These are phyloP conservation scores for Augochlora pura DNA, from an alignment of 1,140 invertebrate species.

Conservation along the genomic window DNA sequence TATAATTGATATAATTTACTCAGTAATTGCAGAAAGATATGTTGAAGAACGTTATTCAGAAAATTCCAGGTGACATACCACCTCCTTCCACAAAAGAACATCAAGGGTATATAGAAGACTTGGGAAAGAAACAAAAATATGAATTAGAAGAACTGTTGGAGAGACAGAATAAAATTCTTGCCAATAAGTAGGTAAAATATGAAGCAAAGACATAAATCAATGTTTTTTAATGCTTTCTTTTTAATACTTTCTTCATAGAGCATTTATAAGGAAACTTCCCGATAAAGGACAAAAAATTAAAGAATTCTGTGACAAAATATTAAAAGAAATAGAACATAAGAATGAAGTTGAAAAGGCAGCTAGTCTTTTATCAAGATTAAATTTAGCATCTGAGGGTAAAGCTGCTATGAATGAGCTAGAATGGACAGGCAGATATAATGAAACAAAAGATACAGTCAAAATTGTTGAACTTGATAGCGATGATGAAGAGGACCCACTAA, in stretches of 20 bases:
- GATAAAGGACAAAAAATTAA: constrained; percentile 86
- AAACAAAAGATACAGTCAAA: constrained; percentile 57
- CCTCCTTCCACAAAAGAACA: constrained; percentile 65
- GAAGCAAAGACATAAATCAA: background rate
- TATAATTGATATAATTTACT: background rate
- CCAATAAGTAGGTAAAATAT: constrained; percentile 77
- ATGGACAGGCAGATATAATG: constrained; percentile 83
- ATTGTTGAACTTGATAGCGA: constrained; percentile 82
- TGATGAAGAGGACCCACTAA: constrained; percentile 84
- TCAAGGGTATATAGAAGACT: constrained; percentile 77
- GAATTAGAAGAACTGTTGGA: constrained; percentile 80
- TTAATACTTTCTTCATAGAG: constrained; percentile 63
- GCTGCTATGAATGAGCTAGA: constrained; percentile 83
- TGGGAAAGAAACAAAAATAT: constrained; percentile 73
- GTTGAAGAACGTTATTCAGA: constrained; percentile 57
- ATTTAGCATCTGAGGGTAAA: constrained; percentile 82
- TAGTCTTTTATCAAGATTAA: constrained; percentile 82
- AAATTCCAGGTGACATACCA: constrained; percentile 71
- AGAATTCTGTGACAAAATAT: constrained; percentile 81
- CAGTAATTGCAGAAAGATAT: background rate
- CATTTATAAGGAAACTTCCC: constrained; percentile 80
- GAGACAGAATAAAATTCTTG: constrained; percentile 79
- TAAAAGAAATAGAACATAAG: constrained; percentile 80
- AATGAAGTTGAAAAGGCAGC: constrained; percentile 83
- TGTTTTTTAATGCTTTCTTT: background rate